Base-by-base conservation (phyloP, 2,113 vertebrate genomes). In the Girardinichthys multiradiatus region DNA sequence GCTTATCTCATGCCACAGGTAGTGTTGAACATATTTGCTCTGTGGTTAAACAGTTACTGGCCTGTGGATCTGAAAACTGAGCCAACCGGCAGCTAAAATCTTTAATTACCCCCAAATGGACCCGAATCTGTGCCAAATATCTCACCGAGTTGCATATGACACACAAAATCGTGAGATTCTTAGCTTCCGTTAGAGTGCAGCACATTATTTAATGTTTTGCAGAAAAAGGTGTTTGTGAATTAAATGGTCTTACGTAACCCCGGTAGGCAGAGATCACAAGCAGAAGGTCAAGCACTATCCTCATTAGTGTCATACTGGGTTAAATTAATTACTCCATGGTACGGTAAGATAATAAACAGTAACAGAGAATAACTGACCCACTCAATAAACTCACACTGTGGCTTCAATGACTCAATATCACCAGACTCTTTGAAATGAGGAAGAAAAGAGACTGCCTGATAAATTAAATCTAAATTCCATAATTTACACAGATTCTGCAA, bases 1-100 rank as follows among this genome's bases (percentile, higher is more conserved):
- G 31, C 37, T 57, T 26, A 71, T 85, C 66, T 87, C 74, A 83
- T 87, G 83, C 87, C 80, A 88, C 84, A 85, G 87, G 83, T 86
- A 87, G 88, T 75, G 83, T 76, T 79, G 74, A 82, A 79, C 70
- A 78, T 91, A 92, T 94, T 94, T 92, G 87, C 89, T 74, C 81
- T 91, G 81, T 81, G 75, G 93, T 94, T 94, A 94, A 95, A 94
- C 83, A 92, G 89, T 92, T 85, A 92, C 91, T 82, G 78, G 70
- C 51, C 69, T 64, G 64, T 72, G 57, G 54, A 84, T 70, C 75
- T 1, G 19, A 77, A 77, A 89, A 81, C 80, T 80, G 88, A 79
- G 82, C 77, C 82, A 83, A 80, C 83, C 74, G 57, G 76, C 51
- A 6, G 70, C 76, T 57, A 6, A 86, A 80, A 81, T 76, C 57